A percentile compares a stretch with the other conserved stretches of the same genome.
These are phyloP conservation scores for Drosophila siamana DNA, from an alignment of 2,888 invertebrate species.

Conservation along the genomic window DNA sequence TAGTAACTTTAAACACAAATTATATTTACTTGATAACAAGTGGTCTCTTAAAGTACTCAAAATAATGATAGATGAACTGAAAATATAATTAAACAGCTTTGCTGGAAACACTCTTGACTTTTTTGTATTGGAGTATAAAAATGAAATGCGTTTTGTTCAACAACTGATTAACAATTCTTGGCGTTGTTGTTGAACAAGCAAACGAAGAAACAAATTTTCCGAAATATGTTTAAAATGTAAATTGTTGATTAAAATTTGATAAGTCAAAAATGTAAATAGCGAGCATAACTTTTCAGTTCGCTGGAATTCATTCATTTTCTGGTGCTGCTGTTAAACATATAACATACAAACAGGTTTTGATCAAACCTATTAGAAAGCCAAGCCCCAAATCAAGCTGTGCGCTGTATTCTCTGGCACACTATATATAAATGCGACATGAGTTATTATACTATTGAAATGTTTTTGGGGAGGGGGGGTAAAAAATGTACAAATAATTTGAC, in stretches of 20 bases:
- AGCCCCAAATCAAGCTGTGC: neutral
- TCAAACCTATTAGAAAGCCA: slow-evolving; percentile 1
- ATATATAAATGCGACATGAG: neutral
- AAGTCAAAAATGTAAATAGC: neutral
- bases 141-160: too few relatives aligned
- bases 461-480: too few relatives aligned
- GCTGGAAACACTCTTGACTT: too few relatives aligned
- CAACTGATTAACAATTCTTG: too few relatives aligned
- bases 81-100: too few relatives aligned
- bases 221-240: too few relatives aligned
- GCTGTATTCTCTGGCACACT: neutral
- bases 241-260: neutral
- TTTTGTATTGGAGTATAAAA: too few relatives aligned
- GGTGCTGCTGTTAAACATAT: neutral
- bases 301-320: neutral
- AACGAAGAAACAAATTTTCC: too few relatives aligned
- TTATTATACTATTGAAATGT: neutral
- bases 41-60: too few relatives aligned
- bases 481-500: neutral
- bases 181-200: too few relatives aligned
- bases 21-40: too few relatives aligned
- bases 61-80: neutral
- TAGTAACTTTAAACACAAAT: too few relatives aligned
- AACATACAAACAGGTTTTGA: slow-evolving; percentile 9
- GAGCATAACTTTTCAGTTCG: neutral